Evolutionary conservation across 2,113 vertebrate species (phyloP).

Genomic region (Pithys albifrons): DNA sequence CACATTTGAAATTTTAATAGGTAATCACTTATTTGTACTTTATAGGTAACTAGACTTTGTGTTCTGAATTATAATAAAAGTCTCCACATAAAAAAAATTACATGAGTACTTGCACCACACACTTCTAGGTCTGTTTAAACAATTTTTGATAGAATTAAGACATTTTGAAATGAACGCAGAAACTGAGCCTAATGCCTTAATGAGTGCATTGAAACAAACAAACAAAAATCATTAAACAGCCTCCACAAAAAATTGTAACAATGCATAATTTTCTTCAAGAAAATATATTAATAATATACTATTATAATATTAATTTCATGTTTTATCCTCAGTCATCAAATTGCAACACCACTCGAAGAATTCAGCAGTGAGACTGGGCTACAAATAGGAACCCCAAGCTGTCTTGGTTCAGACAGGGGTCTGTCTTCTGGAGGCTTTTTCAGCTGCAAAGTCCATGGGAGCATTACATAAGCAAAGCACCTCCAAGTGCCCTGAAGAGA

Average conservation of each 20-base stretch:
- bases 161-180: neutral
- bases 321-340: neutral
- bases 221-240: neutral
- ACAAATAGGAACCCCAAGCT: neutral
- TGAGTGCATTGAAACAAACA: neutral
- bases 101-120: neutral
- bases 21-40: neutral
- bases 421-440: neutral
- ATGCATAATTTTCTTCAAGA: neutral
- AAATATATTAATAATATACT: neutral
- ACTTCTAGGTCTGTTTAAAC: neutral
- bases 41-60: neutral
- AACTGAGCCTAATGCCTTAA: neutral
- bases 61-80: neutral
- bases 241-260: neutral
- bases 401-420: neutral
- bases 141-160: neutral
- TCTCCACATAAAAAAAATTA: neutral
- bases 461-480: constrained; percentile 35
- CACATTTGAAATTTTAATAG: neutral
- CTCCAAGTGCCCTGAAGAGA: constrained; percentile 58
- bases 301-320: neutral
- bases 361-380: neutral
- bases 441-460: neutral
- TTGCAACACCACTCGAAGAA: neutral